Conservation (phyloP, 1,140 invertebrate species). For the Branchinecta lindahli region DNA sequence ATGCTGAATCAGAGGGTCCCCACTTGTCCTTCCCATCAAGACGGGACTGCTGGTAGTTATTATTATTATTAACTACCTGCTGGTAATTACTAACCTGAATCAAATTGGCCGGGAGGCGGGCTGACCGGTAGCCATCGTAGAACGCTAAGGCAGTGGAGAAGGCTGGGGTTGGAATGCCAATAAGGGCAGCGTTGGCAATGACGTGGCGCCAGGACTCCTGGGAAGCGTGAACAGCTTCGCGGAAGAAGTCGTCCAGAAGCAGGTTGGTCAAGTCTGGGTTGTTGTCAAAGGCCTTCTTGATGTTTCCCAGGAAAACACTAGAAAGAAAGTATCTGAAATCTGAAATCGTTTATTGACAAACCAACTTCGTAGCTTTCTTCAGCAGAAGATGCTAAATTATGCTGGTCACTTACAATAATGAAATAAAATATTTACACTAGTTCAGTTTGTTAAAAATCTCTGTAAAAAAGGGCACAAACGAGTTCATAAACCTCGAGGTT, state of each 20-base stretch:
- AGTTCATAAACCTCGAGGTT: too few species aligned
- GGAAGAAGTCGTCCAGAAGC: conserved; percentile 90
- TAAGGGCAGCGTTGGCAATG: conserved; percentile 36
- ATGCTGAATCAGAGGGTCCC: too few species aligned
- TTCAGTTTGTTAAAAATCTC: too few species aligned
- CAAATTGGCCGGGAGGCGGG: conserved; percentile 71
- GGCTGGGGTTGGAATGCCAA: conserved; percentile 79
- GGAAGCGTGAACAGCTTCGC: conserved; percentile 57
- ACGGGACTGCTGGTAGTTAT: neutral
- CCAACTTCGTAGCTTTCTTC: too few species aligned
- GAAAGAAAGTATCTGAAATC: conserved; percentile 20
- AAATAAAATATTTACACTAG: too few species aligned
- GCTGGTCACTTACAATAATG: too few species aligned
- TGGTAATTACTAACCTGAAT: conserved; percentile 46
- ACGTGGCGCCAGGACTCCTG: conserved; percentile 56
- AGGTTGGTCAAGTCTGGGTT: conserved; percentile 78
- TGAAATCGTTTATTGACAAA: too few species aligned
- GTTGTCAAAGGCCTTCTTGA: conserved; percentile 87
- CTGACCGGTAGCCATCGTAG: conserved; percentile 84
- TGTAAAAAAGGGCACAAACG: too few species aligned
- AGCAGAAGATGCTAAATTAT: too few species aligned
- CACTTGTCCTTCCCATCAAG: too few species aligned
- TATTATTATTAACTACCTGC: too few species aligned
- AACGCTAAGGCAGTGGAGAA: conserved; percentile 86
- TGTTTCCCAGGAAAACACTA: conserved; percentile 88